Base-by-base conservation (phyloP, 2,888 invertebrate species). In the Trachelus stipa region DNA sequence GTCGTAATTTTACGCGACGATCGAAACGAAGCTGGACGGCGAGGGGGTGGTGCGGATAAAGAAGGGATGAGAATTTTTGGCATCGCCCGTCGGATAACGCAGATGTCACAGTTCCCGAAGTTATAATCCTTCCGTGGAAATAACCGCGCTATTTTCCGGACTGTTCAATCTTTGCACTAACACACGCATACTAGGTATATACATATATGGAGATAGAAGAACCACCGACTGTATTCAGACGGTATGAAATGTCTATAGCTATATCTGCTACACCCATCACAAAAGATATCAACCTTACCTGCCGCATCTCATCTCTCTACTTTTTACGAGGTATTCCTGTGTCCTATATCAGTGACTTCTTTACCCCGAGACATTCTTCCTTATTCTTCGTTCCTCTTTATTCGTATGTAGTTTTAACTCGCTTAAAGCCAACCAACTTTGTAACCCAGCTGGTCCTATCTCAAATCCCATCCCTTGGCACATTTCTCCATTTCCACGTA, bases 361-460 rank as follows among this genome's bases (percentile, higher is more conserved):
- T 12, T 15, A 12, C 40, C 69, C 33, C n/a, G 12, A 12, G 69
- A 9, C 30, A 30, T 69, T 75, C 74, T 68, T 77, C 74, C 77
- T 77, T 71, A 77, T 77, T 77, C 77, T 74, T 68, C 74, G 77
- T 74, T 74, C 77, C 74, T 77, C 77, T 74, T 74, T 77, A 77
- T 77, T 77, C 75, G 74, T 69, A 73, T 74, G 69, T 75, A 77
- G 77, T 77, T 77, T 77, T 74, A 77, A 77, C 77, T 77, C 74
- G 77, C 77, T 77, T 69, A 77, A 77, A 77, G 77, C 75, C 74
- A 77, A 23, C 77, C 74, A 77, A 77, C 74, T 75, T 77, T 75
- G 56, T 77, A 75, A 75, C 75, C 37, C 77, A 74, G 77, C 77
- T 74, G 74, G 74, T 77, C 73, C 77, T 40, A 73, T 23, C 37